These are phyloP conservation scores for Hydrochoerus hydrochaeris DNA, from an alignment of 2,113 vertebrate genomes.

Conservation along the genomic window DNA sequence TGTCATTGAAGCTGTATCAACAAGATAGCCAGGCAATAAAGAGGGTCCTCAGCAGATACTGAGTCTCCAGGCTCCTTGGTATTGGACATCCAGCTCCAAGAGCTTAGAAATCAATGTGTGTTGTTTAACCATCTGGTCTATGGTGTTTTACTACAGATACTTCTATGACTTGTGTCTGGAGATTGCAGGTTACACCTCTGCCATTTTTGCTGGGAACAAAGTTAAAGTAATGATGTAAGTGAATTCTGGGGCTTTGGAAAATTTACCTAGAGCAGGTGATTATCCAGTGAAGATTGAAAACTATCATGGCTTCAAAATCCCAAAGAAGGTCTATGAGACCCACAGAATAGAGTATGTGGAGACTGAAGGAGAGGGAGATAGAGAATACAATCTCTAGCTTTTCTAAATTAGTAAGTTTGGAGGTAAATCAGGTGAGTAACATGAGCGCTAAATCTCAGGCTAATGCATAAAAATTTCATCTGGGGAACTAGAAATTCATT, in stretches of 20 bases:
- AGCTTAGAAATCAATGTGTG: background rate
- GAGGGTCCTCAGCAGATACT: background rate
- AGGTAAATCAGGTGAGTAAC: background rate
- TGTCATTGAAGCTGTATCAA: background rate
- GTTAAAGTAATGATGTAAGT: background rate
- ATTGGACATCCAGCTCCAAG: background rate
- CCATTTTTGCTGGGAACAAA: background rate
- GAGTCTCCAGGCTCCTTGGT: background rate
- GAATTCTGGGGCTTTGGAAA: background rate
- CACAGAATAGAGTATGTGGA: background rate
- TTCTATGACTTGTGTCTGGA: background rate
- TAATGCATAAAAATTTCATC: background rate
- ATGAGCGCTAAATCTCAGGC: conserved; percentile 2
- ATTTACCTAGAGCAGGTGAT: background rate
- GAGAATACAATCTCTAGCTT: background rate
- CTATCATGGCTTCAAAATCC: background rate
- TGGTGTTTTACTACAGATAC: background rate
- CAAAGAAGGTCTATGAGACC: background rate
- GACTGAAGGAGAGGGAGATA: background rate
- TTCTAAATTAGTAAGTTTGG: background rate
- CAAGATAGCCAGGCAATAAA: background rate
- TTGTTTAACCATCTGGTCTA: background rate
- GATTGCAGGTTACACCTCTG: background rate
- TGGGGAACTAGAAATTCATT: conserved; percentile 31
- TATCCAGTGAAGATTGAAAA: background rate